A percentile compares a stretch with the other conserved stretches of the same genome.
phyloP scores from a whole-genome alignment of 2,797 vertebrate species.

The Adrianichthys oophorus region DNA sequence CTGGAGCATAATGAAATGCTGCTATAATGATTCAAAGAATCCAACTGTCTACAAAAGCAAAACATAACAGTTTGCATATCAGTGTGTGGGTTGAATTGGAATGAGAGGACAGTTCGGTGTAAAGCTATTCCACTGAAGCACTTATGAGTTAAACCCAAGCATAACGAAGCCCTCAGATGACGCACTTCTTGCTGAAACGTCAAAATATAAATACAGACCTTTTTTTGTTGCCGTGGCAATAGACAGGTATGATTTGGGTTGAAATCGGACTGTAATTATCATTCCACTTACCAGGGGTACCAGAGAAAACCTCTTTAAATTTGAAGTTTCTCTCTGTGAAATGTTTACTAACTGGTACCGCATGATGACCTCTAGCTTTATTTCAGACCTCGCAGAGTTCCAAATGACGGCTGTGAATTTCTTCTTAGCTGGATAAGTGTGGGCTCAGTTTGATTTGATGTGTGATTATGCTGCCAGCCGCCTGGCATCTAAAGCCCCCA shows the following conservation, averaged over 20 bases:
- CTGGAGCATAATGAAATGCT: no score
- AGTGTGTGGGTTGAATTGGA: conserved; percentile 11
- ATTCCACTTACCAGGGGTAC: conserved; percentile 65
- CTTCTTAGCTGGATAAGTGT: conserved; percentile 62
- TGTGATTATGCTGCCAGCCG: conserved; percentile 64
- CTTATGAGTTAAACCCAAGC: conserved; percentile 45
- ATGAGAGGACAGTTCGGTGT: conserved; percentile 39
- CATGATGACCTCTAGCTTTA: conserved; percentile 70
- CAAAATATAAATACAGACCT: conserved; percentile 44
- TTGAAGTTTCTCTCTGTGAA: conserved; percentile 54
- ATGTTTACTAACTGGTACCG: conserved; percentile 53
- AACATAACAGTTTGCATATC: background rate
- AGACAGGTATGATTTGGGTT: conserved; percentile 50
- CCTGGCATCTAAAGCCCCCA: conserved; percentile 52
- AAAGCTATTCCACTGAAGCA: conserved; percentile 39
- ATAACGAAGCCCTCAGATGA: conserved; percentile 55
- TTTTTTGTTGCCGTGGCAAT: conserved; percentile 34
- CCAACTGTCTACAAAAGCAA: background rate
- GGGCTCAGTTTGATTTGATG: conserved; percentile 59
- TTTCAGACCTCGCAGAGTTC: conserved; percentile 56
- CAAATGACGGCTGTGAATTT: conserved; percentile 61
- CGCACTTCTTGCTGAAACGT: conserved; percentile 44
- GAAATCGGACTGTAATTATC: conserved; percentile 62
- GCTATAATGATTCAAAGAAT: background rate
- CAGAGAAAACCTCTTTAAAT: conserved; percentile 61